Evolutionary conservation across 2,888 invertebrate genomes (phyloP).

Genomic region (Nymphalis polychloros): DNA sequence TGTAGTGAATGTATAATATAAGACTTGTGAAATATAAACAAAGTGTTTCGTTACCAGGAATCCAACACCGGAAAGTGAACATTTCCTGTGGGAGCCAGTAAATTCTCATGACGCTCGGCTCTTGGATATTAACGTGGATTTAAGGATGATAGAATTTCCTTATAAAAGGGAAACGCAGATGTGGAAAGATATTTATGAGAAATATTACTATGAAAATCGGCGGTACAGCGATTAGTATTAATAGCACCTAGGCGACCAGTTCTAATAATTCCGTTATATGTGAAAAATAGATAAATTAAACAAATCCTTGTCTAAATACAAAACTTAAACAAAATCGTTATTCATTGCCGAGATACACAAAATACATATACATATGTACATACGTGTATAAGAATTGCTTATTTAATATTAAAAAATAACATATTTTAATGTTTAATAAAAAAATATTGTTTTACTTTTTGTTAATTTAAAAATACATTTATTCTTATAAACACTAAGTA

Average conservation of each 20-base stretch:
- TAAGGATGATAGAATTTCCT: slow-evolving; percentile 59
- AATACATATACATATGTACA: too few relatives aligned
- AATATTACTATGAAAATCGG: slow-evolving; percentile 58
- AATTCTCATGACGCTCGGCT: slow-evolving; percentile 50
- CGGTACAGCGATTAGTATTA: slow-evolving; percentile 15
- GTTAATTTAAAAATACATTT: too few relatives aligned
- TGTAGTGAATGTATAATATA: not conserved
- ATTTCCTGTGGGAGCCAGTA: slow-evolving; percentile 53
- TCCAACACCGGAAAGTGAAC: slow-evolving; percentile 47
- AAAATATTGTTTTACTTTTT: too few relatives aligned
- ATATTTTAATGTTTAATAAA: too few relatives aligned
- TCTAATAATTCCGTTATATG: too few relatives aligned
- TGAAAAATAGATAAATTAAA: too few relatives aligned
- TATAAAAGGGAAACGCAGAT: slow-evolving; percentile 45
- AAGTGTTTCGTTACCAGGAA: slow-evolving; percentile 46
- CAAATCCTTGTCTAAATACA: not conserved
- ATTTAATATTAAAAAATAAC: too few relatives aligned
- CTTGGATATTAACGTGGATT: slow-evolving; percentile 56
- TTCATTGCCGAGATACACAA: too few relatives aligned
- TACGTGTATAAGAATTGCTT: too few relatives aligned
- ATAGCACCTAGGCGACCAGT: too few relatives aligned
- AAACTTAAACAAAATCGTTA: too few relatives aligned
- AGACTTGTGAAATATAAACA: not conserved
- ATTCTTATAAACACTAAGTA: too few relatives aligned
- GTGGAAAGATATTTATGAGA: slow-evolving; percentile 72